These are phyloP conservation scores for Drosophila nr. perissopoda DNA, from an alignment of 2,888 invertebrate species.

Conservation along the genomic window DNA sequence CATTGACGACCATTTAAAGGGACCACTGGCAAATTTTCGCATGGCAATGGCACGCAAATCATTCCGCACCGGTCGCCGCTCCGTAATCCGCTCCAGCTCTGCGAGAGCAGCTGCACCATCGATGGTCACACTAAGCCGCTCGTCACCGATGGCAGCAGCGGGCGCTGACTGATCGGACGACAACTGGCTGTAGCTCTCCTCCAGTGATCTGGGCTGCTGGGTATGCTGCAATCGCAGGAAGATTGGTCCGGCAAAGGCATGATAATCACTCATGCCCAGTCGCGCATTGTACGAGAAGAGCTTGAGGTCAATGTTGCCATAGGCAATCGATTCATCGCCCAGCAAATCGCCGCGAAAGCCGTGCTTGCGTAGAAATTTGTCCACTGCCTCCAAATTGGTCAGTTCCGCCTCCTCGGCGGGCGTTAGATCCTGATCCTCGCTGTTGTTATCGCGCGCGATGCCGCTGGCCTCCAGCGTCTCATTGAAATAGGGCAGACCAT, in stretches of 20 bases:
- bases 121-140: slow-evolving; percentile 77
- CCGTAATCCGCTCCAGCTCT: slow-evolving; percentile 82
- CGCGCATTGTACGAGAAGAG: slow-evolving; percentile 83
- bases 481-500: slow-evolving; percentile 83
- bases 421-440: slow-evolving; percentile 63
- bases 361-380: slow-evolving; percentile 78
- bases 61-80: slow-evolving; percentile 82
- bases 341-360: slow-evolving; percentile 84
- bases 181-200: slow-evolving; percentile 17
- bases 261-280: slow-evolving; percentile 82
- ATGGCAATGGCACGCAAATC: slow-evolving; percentile 83
- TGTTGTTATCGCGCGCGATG: slow-evolving; percentile 72
- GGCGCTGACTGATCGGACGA: slow-evolving; percentile 36
- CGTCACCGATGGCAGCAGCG: slow-evolving; percentile 76
- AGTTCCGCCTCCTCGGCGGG: slow-evolving; percentile 75
- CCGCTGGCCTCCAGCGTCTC: slow-evolving; percentile 80
- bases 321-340: slow-evolving; percentile 83
- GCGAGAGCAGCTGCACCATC: slow-evolving; percentile 81
- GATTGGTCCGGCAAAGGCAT: slow-evolving; percentile 84
- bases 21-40: slow-evolving; percentile 74
- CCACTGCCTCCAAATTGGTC: slow-evolving; percentile 82
- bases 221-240: slow-evolving; percentile 80
- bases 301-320: slow-evolving; percentile 85
- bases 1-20: slow-evolving; percentile 84
- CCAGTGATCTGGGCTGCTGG: slow-evolving; percentile 32